Percentiles rank a stretch among this genome's conserved stretches.
These are phyloP conservation scores for Trinorchestia longiramus DNA, from an alignment of 1,140 invertebrate species.

Conservation along the genomic window DNA sequence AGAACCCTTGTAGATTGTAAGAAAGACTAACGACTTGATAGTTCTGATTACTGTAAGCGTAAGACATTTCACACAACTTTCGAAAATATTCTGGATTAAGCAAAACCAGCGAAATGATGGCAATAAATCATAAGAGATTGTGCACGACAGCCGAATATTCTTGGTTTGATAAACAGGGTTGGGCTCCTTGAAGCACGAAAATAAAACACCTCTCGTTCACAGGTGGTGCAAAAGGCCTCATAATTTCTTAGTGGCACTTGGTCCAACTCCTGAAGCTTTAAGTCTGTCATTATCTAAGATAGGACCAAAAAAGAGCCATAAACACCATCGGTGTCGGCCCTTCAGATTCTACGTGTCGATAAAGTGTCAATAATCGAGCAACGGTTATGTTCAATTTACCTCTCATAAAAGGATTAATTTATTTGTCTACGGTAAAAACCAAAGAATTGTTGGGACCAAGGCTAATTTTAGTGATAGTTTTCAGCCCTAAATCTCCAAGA, in stretches of 20 bases:
- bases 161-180: not conserved
- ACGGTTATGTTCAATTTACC: slow-evolving; percentile 49
- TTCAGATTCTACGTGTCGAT: slow-evolving; percentile 41
- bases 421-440: slow-evolving; percentile 19
- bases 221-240: not conserved
- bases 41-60: too few species aligned
- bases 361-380: slow-evolving; percentile 40
- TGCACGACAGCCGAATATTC: not conserved
- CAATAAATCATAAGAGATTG: not conserved
- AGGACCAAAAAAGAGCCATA: slow-evolving; percentile 23
- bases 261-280: not conserved
- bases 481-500: not conserved
- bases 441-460: not conserved
- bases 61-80: too few species aligned
- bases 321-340: slow-evolving; percentile 47
- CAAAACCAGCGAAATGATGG: not conserved
- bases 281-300: slow-evolving; percentile 44
- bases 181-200: not conserved
- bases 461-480: not conserved
- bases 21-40: too few species aligned
- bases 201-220: not conserved
- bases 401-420: slow-evolving; percentile 43
- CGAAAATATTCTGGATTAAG: not conserved
- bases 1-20: too few species aligned
- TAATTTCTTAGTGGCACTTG: slow-evolving; percentile 24